Conservation (phyloP, 2,113 vertebrate genomes). For the Panthera tigris region DNA sequence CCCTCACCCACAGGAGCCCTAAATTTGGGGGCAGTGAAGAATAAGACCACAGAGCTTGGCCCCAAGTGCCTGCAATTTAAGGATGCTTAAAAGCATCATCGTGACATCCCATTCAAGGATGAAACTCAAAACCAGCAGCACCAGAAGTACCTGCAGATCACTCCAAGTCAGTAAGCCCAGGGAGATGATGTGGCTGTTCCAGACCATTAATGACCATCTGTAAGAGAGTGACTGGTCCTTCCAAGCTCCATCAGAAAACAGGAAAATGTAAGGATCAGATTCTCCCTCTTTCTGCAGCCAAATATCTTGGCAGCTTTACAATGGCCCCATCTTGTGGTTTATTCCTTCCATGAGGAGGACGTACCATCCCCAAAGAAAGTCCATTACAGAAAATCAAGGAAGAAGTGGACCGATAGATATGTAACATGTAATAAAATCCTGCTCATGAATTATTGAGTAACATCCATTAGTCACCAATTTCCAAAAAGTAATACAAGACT, state of each 20-base stretch:
- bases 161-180: neutral
- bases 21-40: neutral
- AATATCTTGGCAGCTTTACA: conserved; percentile 6
- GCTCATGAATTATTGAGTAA: conserved; percentile 26
- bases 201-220: neutral
- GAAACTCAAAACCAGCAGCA: neutral
- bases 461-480: conserved; percentile 39
- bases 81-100: neutral
- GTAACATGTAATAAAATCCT: neutral
- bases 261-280: neutral
- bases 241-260: neutral
- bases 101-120: neutral
- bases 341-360: neutral
- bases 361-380: conserved; percentile 16
- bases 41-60: neutral
- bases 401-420: neutral
- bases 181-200: neutral
- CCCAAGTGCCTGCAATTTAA: neutral
- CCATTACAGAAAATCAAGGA: neutral
- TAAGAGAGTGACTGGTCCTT: neutral
- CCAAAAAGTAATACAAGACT: neutral
- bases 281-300: neutral
- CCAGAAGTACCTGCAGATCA: neutral
- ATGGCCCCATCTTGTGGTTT: conserved; percentile 78
- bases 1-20: too few relatives aligned